Base-by-base conservation (phyloP, 1,140 invertebrate species). In the Potamilus streckersoni region DNA sequence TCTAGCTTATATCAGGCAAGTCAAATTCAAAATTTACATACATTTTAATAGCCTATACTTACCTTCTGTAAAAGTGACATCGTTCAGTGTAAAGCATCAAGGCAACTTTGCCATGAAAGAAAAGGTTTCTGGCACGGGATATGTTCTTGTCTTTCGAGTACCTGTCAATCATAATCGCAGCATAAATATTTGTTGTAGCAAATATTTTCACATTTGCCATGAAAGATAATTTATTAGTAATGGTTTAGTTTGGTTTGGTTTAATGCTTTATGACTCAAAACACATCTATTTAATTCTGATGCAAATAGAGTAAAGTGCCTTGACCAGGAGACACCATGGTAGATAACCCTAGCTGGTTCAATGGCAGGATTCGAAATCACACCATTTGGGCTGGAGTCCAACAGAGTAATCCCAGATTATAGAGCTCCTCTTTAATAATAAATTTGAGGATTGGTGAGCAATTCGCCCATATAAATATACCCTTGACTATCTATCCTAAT, bases 41-140 rank as follows among this genome's bases (percentile, higher is more conserved):
- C 6, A n/a, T 38, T 38, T 17, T 20, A 38, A 49, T 13, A 56
- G 38, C 4, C 57, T 20, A 59, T 20, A 59, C 57, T 73, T 74
- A 90, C 80, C 97, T 92, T 82, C 95, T 92, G 86, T 95, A 98
- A 88, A 98, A 99, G 88, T 99, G 97, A 74, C 95, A 94, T 85
- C 97, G 91, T 88, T 99, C 98, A 0, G 97, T 97, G 85, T 98
- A 98, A 1, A 99, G 87, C 60, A 99, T 83, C 86, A 98, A 97
- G 81, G 96, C 95, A 13, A 93, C 93, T 84, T 95, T 94, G 3
- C 94, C 94, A 87, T 98, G 96, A 87, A 94, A 98, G 88, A 99
- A 99, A 91, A 96, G 94, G 85, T 97, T 95, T 82, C 97, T 91
- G 0, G 96, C 95, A 85, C 95, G 92, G 1, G 96, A 95, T 70